phyloP scores from a whole-genome alignment of 2,797 vertebrate genomes.

The Diglossa cyanea region DNA sequence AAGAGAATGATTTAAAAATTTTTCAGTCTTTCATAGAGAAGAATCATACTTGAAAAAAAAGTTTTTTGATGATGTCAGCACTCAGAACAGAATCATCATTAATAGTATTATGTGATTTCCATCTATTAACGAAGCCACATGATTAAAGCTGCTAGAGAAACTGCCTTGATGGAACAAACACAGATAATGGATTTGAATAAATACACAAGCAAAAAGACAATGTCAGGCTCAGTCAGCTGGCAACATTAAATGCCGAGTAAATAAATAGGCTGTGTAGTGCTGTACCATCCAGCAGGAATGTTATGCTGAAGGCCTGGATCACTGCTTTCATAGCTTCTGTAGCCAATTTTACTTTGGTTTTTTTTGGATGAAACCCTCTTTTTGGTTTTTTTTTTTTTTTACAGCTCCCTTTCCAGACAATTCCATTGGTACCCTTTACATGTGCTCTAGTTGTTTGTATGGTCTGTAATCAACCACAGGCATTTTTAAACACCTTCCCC shows the following conservation, averaged over 20 bases:
- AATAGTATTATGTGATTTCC: slow-evolving; percentile 58
- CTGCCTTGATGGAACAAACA: slow-evolving; percentile 46
- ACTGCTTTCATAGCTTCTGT: background rate
- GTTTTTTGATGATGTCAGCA: background rate
- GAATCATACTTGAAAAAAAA: background rate
- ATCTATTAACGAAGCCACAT: slow-evolving; percentile 30
- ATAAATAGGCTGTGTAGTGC: background rate
- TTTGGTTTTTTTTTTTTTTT: fast-evolving
- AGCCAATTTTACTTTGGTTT: background rate
- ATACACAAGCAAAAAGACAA: slow-evolving; percentile 35
- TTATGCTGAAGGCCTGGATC: background rate
- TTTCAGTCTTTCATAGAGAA: background rate
- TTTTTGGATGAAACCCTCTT: background rate
- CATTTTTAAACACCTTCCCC: background rate
- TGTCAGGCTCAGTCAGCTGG: background rate
- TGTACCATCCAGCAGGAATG: background rate
- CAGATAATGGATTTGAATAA: slow-evolving; percentile 40
- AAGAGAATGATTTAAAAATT: background rate
- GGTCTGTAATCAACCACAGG: background rate
- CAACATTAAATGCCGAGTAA: background rate
- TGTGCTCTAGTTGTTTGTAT: fast-evolving
- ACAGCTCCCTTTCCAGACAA: background rate
- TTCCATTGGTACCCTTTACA: fast-evolving
- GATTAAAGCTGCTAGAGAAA: slow-evolving; percentile 44
- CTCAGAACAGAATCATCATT: slow-evolving; percentile 38